phyloP scores from a whole-genome alignment of 2,797 vertebrate genomes.

The Steatocranus sp. region DNA sequence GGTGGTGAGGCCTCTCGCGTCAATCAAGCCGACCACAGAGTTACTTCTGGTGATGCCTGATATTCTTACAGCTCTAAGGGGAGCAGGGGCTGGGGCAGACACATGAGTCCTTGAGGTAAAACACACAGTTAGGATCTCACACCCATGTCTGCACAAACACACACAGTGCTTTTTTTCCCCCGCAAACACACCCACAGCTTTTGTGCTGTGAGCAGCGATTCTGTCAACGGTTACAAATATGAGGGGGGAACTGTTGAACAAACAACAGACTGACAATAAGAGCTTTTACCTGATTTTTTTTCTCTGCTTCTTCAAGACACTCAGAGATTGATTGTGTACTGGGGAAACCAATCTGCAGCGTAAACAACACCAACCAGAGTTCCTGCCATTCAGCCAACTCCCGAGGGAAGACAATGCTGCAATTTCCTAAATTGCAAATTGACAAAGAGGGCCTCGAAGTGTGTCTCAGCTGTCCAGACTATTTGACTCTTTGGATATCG shows the following conservation, averaged over 20 bases:
- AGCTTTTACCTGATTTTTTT: slow-evolving; percentile 23
- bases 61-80: slow-evolving; percentile 49
- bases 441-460: slow-evolving; percentile 43
- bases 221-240: slow-evolving; percentile 16
- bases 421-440: slow-evolving; percentile 71
- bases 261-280: slow-evolving; percentile 36
- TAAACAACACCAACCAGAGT: slow-evolving; percentile 50
- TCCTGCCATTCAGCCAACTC: slow-evolving; percentile 30
- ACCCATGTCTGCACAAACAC: neutral
- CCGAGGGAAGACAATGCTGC: slow-evolving; percentile 58
- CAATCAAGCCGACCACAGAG: slow-evolving; percentile 64
- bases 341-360: slow-evolving; percentile 57
- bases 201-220: slow-evolving; percentile 36
- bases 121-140: slow-evolving; percentile 20
- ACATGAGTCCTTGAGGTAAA: slow-evolving; percentile 44
- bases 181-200: neutral
- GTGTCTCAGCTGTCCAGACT: slow-evolving; percentile 3
- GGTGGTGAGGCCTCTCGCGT: slow-evolving; percentile 55
- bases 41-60: slow-evolving; percentile 56
- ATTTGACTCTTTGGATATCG: slow-evolving; percentile 22
- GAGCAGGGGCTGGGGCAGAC: slow-evolving; percentile 12
- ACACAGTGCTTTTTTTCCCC: accelerated
- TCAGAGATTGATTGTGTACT: slow-evolving; percentile 53
- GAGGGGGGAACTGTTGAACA: slow-evolving; percentile 37
- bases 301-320: slow-evolving; percentile 15